Conservation (phyloP, 2,113 vertebrate species). For the Gopherus evgoodei region DNA sequence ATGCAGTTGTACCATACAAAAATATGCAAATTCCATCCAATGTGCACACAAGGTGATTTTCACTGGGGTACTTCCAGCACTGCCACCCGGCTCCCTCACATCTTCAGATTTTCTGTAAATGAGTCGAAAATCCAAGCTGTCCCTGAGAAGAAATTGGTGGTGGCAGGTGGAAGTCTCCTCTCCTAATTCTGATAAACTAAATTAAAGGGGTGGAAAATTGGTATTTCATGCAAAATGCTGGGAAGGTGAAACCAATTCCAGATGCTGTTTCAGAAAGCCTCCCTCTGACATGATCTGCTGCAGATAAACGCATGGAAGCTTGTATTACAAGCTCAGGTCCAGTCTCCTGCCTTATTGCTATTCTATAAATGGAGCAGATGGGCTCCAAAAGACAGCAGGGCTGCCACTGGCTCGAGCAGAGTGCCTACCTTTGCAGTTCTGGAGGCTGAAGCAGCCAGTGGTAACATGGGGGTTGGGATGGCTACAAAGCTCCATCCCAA, state of each 20-base stretch:
- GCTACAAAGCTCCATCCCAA: background rate
- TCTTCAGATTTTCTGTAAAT: conserved; percentile 15
- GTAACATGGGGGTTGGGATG: rapidly evolving
- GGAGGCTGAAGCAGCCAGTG: too few species aligned
- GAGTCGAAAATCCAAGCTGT: conserved; percentile 22
- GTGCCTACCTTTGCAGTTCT: background rate
- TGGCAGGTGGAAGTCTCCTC: background rate
- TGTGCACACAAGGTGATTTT: background rate
- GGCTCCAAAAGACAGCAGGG: rapidly evolving
- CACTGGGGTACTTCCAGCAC: background rate
- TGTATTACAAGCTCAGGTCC: background rate
- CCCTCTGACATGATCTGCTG: conserved; percentile 50
- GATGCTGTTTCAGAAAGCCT: conserved; percentile 62
- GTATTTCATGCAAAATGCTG: conserved; percentile 69
- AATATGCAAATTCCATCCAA: background rate
- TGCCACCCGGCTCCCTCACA: background rate
- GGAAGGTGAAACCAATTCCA: conserved; percentile 66
- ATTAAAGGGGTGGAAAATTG: conserved; percentile 71
- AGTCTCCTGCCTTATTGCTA: background rate
- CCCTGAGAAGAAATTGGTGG: background rate
- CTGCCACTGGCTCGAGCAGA: background rate
- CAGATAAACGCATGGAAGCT: conserved; percentile 29
- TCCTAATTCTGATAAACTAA: conserved; percentile 70
- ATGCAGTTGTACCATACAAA: background rate
- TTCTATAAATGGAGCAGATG: background rate